Conservation (phyloP, 2,113 vertebrate genomes). For the Syrrhaptes paradoxus region DNA sequence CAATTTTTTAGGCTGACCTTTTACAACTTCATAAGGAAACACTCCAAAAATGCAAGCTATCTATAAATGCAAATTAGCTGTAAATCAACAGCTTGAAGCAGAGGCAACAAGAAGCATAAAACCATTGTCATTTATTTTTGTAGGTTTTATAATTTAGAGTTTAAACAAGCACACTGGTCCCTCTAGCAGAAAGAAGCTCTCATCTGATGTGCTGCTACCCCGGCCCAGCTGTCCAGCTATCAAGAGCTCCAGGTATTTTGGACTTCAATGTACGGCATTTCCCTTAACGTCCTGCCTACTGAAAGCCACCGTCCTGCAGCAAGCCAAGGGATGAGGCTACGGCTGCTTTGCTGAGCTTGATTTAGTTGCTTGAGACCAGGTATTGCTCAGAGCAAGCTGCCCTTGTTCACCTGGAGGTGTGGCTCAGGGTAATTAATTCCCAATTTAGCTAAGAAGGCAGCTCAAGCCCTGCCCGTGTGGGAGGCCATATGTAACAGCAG, state of each 20-base stretch:
- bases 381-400: rapidly evolving
- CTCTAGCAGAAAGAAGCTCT: background rate
- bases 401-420: background rate
- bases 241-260: background rate
- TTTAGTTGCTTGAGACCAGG: background rate
- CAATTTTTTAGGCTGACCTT: background rate
- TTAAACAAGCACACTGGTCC: background rate
- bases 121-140: background rate
- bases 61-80: background rate
- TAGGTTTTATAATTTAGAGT: background rate
- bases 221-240: background rate
- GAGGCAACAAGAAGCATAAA: background rate
- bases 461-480: background rate
- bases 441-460: background rate
- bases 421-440: background rate
- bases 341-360: background rate
- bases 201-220: background rate
- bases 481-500: background rate
- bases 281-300: background rate
- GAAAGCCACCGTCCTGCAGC: background rate
- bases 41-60: background rate
- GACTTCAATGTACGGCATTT: rapidly evolving
- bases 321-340: rapidly evolving
- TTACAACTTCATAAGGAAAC: background rate
- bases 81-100: background rate